Base-by-base conservation (phyloP, 2,113 vertebrate genomes). In the Galbula dea region DNA sequence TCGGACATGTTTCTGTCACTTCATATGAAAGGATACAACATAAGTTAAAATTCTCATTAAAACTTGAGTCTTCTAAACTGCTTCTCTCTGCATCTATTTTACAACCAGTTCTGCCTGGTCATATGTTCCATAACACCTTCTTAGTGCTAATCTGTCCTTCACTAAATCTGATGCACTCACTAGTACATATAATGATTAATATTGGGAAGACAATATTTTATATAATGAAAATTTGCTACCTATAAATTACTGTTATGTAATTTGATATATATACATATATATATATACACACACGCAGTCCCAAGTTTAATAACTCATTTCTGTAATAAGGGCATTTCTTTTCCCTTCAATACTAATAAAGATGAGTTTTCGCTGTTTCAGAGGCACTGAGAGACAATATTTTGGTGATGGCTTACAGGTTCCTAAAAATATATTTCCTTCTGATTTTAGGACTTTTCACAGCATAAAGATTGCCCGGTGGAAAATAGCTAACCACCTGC, bases 401-500 rank as follows among this genome's bases (percentile, higher is more conserved):
- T 88, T 86, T 75, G 13, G 27, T 62, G 7, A 59, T 79, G 43
- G 11, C 10, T 89, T 94, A 22, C 12, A 21, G 19, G 76, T 71
- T 59, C 48, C 55, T 77, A 86, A 61, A 87, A 79, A 43, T 24
- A 17, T 62, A 49, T 63, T 66, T 91, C 73, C 19, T 48, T 63
- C 34, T 71, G 29, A 69, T 71, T 94, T 94, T 59, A 52, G 57
- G 57, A 66, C 83, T 92, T 82, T 90, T 95, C 57, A 68, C 43
- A 45, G 51, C 66, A 34, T 3, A 51, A 34, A 92, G 24, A 48
- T 54, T 75, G 51, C 49, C 63, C 84, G 83, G 48, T 82, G 51
- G 84, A 95, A 78, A 68, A 41, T 37, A 30, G 85, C 29, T 95
- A 88, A 94, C 86, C 86, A 66, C 85, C 71, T 89, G 67, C 66